phyloP scores from a whole-genome alignment of 2,797 vertebrate species.

The Austrolebias charrua region DNA sequence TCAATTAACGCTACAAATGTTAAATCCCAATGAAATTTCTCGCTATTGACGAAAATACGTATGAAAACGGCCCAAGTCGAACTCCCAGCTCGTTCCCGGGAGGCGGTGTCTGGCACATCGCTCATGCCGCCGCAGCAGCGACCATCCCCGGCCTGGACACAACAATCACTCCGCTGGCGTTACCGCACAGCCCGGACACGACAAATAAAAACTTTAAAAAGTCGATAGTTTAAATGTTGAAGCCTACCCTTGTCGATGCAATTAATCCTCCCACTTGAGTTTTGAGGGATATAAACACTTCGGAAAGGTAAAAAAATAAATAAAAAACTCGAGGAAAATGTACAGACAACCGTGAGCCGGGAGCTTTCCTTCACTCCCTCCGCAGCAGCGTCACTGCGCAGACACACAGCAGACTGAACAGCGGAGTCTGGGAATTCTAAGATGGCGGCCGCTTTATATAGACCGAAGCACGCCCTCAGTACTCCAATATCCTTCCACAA shows the following conservation, averaged over 20 bases:
- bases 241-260: conserved; percentile 78
- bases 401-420: conserved; percentile 49
- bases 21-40: conserved; percentile 1
- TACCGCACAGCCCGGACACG: conserved; percentile 30
- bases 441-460: conserved; percentile 83
- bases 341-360: conserved; percentile 58
- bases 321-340: conserved; percentile 55
- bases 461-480: conserved; percentile 75
- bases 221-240: conserved; percentile 41
- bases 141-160: conserved; percentile 51
- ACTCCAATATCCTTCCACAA: conserved; percentile 74
- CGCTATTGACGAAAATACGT: neutral
- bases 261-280: conserved; percentile 71
- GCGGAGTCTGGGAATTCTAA: conserved; percentile 78
- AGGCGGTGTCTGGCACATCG: conserved; percentile 40
- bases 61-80: neutral
- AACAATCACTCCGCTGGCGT: conserved; percentile 42
- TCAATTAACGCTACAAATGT: neutral
- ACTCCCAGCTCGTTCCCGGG: conserved; percentile 12
- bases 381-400: too few relatives aligned
- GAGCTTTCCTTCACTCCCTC: conserved; percentile 71
- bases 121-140: conserved; percentile 54
- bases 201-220: conserved; percentile 28
- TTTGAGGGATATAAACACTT: conserved; percentile 58
- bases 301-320: conserved; percentile 39